A percentile compares a stretch with the other conserved stretches of the same genome.
Evolutionary conservation across 2,113 vertebrate genomes (phyloP).

Genomic region (Eidolon helvum): DNA sequence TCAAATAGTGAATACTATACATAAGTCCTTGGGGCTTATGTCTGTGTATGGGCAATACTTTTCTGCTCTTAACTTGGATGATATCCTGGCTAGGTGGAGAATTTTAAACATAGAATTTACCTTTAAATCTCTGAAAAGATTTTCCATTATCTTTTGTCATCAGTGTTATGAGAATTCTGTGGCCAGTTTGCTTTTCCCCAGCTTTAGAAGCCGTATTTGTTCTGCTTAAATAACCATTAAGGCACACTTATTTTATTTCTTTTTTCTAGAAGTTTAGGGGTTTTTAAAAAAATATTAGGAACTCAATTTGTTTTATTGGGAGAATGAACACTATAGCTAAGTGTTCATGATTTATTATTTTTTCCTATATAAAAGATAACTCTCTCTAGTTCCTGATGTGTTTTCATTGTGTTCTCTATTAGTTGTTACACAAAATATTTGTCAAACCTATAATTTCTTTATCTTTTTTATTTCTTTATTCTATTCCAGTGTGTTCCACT

Average conservation of each 20-base stretch:
- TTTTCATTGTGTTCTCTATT: background rate
- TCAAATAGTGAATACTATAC: background rate
- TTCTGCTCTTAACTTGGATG: background rate
- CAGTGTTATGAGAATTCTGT: background rate
- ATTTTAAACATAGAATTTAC: background rate
- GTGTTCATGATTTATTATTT: background rate
- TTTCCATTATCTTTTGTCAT: background rate
- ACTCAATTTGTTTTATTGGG: background rate
- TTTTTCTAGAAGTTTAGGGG: background rate
- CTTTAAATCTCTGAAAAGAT: background rate
- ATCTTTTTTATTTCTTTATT: background rate
- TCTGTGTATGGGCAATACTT: background rate
- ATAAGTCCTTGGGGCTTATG: background rate
- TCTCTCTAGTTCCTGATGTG: background rate
- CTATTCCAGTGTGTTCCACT: background rate
- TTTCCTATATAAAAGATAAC: background rate
- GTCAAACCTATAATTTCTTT: background rate
- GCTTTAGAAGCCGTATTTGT: background rate
- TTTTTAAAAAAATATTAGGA: no score
- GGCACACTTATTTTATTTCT: background rate
- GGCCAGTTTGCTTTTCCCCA: background rate
- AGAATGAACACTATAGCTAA: background rate
- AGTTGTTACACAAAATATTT: background rate
- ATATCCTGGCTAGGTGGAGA: background rate
- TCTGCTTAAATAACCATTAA: background rate